Conservation (phyloP, 2,113 vertebrate species). For the Odocoileus virginianus region DNA sequence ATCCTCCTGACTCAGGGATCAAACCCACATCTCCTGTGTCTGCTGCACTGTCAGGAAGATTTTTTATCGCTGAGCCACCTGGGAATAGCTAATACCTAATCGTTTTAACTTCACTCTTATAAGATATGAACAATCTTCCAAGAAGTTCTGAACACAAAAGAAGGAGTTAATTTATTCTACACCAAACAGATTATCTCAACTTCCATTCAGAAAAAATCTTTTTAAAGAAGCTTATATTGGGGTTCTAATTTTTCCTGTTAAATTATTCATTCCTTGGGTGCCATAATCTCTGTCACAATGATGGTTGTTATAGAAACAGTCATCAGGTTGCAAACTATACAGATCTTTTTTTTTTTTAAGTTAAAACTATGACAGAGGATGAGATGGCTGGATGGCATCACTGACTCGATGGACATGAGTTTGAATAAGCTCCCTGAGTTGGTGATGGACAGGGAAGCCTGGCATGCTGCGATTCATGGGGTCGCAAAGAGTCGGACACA, state of each 20-base stretch:
- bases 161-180: conserved; percentile 44
- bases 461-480: no score
- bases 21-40: neutral
- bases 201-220: conserved; percentile 58
- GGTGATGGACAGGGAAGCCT: no score
- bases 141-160: neutral
- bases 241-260: conserved; percentile 65
- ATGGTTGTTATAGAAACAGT: conserved; percentile 60
- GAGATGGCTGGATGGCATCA: no score
- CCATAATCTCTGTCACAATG: conserved; percentile 58
- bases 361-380: conserved; percentile 20
- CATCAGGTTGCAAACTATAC: conserved; percentile 55
- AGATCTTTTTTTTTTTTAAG: neutral
- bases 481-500: no score
- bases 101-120: neutral
- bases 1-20: neutral
- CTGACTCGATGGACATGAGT: no score
- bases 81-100: neutral
- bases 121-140: neutral
- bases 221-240: conserved; percentile 44
- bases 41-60: neutral
- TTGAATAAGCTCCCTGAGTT: no score
- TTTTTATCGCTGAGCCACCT: neutral
- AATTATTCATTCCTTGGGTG: conserved; percentile 64
- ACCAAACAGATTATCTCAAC: conserved; percentile 37